A percentile compares a stretch with the other conserved stretches of the same genome.
Evolutionary conservation across 1,140 invertebrate genomes (phyloP).

Genomic region (Pomacea maculata): DNA sequence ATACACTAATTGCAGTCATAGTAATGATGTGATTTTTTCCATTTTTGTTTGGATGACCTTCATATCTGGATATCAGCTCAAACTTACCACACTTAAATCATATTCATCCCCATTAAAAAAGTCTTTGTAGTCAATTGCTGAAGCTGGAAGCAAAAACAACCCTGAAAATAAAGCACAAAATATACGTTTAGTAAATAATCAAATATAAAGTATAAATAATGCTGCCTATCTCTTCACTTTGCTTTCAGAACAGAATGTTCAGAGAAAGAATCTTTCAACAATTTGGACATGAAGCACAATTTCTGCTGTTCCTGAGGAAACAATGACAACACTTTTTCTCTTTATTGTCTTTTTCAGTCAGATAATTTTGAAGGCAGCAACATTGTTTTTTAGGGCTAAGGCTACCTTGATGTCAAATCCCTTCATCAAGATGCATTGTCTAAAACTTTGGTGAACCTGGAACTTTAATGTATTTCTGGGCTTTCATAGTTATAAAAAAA

Average conservation of each 20-base stretch:
- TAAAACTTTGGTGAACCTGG: too few relatives aligned
- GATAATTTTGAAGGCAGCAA: too few relatives aligned
- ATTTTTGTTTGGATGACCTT: not conserved
- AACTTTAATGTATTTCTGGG: too few relatives aligned
- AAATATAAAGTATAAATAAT: not conserved
- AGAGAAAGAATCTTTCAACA: not conserved
- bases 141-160: slow-evolving; percentile 48
- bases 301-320: too few relatives aligned
- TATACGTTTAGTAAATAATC: not conserved
- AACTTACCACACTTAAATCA: slow-evolving; percentile 42
- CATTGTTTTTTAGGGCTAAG: too few relatives aligned
- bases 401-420: too few relatives aligned
- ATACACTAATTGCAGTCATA: not conserved
- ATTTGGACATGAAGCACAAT: not conserved
- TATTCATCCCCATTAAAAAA: slow-evolving; percentile 43
- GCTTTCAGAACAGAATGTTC: not conserved
- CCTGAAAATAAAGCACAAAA: slow-evolving; percentile 32
- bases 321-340: not conserved
- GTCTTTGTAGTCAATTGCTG: slow-evolving; percentile 46
- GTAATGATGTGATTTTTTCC: not conserved
- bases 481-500: too few relatives aligned
- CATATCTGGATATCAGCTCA: not conserved
- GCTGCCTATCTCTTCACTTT: not conserved
- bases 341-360: too few relatives aligned
- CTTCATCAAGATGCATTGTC: too few relatives aligned